Conservation (phyloP, 2,113 vertebrate species). For the Budorcas taxicolor region DNA sequence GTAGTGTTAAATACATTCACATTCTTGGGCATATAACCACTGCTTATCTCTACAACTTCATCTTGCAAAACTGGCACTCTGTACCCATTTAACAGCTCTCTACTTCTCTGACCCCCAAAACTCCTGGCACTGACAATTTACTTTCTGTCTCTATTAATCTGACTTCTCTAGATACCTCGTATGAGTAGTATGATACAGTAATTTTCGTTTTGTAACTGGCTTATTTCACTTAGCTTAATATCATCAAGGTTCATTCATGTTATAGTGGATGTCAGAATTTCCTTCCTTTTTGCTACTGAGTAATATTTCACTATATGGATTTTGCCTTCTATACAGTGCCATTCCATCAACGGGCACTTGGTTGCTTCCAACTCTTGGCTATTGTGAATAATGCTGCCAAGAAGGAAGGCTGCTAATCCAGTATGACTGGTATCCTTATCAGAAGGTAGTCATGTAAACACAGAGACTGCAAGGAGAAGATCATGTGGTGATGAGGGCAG, state of each 20-base stretch:
- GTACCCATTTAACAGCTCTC: no score
- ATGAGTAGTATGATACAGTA: neutral
- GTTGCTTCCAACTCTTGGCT: neutral
- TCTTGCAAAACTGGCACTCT: neutral
- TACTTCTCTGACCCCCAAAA: fast-evolving
- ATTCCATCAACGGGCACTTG: neutral
- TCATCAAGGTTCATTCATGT: no score
- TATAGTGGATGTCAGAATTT: neutral
- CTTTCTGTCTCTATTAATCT: neutral
- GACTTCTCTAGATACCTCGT: neutral
- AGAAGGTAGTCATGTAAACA: neutral
- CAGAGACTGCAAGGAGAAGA: no score
- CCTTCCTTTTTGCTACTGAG: neutral
- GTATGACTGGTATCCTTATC: neutral
- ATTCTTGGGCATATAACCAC: neutral
- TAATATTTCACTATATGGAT: neutral
- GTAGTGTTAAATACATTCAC: neutral
- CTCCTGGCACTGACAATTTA: neutral
- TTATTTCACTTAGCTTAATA: neutral
- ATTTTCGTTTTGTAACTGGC: neutral
- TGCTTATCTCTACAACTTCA: neutral
- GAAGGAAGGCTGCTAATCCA: neutral
- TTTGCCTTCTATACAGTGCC: neutral
- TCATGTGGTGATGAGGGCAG: no score
- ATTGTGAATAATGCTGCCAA: neutral